Base-by-base conservation (phyloP, 2,113 vertebrate species). In the Xenopus borealis region DNA sequence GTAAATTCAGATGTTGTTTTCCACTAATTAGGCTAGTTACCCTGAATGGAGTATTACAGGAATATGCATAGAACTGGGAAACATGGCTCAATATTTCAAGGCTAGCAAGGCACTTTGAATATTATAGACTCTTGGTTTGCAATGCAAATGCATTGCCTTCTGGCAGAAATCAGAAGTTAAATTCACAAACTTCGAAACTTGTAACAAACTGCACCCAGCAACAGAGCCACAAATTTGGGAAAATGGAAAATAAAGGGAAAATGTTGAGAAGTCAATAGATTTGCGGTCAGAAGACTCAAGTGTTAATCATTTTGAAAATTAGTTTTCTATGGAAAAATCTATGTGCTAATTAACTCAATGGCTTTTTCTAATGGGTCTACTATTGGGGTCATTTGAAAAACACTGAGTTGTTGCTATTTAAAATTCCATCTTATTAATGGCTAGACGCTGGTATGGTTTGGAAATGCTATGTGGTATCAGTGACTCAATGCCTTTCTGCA, bases 271-370 rank as follows among this genome's bases (percentile, higher is more conserved):
- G 74, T 79, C 82, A 85, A 83, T 82, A 75, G 83, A 85, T 80
- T 82, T 81, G 79, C 81, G 67, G 78, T 82, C 82, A 84, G 82
- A 77, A 81, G 81, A 80, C 76, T 80, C 71, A 80, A 72, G 59
- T 71, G 81, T 82, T 86, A 83, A 85, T 85, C 83, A 85, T 83
- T 81, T 77, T 57, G 84, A 81, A 86, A 85, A 83, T 84, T 82
- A 84, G 82, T 81, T 86, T 85, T 82, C 85, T 85, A 84, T 81
- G 83, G 80, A 79, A 85, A 87, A 86, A 86, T 82, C 83, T 78
- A 84, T 86, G 83, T 85, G 82, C 78, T 86, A 84, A 88, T 86
- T 88, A 88, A 86, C 81, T 82, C 81, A 78, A 66, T 85, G 84
- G 79, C 79, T 86, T 85, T 80, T 70, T 81, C 81, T 84, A 87